Conservation (phyloP, 2,888 invertebrate genomes). For the Antitype chi region DNA sequence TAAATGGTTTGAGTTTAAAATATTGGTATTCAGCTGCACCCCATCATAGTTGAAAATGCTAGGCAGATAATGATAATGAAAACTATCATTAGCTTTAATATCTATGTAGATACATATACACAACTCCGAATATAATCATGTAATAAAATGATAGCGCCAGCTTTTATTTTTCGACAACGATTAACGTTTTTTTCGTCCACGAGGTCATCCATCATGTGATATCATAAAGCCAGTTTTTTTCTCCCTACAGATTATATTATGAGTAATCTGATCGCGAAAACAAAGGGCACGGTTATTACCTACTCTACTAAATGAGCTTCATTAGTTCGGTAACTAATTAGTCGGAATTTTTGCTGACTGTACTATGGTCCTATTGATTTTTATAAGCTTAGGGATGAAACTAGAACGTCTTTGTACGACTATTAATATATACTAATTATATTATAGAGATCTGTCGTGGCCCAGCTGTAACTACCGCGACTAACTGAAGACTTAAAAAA, state of each 20-base stretch:
- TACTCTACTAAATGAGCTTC: constrained; percentile 55
- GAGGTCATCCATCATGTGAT: constrained; percentile 48
- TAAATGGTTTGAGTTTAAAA: too few species aligned
- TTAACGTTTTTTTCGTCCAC: constrained; percentile 29
- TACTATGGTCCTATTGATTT: constrained; percentile 7
- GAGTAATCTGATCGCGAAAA: constrained; percentile 57
- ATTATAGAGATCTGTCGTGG: too few species aligned
- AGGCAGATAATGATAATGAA: neutral
- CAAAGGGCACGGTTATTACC: constrained; percentile 53
- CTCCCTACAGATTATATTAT: constrained; percentile 44
- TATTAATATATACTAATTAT: too few species aligned
- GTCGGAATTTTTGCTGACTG: constrained; percentile 16
- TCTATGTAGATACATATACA: neutral
- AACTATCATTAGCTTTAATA: neutral
- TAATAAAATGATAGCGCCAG: constrained; percentile 15
- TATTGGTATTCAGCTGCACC: too few species aligned
- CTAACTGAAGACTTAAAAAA: too few species aligned
- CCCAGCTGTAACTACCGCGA: too few species aligned
- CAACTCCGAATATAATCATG: neutral
- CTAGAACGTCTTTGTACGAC: neutral
- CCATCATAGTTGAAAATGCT: too few species aligned
- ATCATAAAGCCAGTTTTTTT: constrained; percentile 49
- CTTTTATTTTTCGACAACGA: constrained; percentile 18
- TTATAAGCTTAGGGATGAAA: neutral
- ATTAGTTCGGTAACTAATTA: constrained; percentile 54